Conservation (phyloP, 2,797 vertebrate genomes). For the Meda fulgida region DNA sequence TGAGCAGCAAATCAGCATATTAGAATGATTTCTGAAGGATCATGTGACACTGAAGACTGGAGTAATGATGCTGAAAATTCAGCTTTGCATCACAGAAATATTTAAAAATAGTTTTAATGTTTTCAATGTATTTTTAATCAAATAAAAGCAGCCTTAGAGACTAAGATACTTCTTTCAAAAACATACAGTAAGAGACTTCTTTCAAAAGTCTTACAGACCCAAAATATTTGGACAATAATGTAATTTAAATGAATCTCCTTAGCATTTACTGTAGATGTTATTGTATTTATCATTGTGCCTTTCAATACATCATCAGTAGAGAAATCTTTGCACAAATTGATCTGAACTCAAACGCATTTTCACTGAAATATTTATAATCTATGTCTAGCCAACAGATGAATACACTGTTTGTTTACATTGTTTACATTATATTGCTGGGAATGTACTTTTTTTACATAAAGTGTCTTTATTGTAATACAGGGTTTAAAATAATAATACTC, state of each 20-base stretch:
- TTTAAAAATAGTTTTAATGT: background rate
- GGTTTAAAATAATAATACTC: background rate
- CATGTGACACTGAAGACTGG: background rate
- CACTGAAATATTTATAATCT: background rate
- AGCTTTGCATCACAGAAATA: background rate
- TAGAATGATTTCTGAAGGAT: background rate
- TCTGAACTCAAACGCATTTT: background rate
- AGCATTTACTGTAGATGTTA: background rate
- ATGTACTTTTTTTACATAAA: background rate
- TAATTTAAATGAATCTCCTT: background rate
- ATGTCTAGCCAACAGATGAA: background rate
- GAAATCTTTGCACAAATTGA: background rate
- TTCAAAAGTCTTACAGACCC: background rate
- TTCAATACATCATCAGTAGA: background rate
- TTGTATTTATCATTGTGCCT: background rate
- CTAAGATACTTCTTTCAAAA: background rate
- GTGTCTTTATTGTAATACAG: conserved; percentile 5
- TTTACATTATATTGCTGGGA: conserved; percentile 7
- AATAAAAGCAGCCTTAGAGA: background rate
- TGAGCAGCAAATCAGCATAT: background rate
- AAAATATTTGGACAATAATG: background rate
- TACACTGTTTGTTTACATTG: background rate
- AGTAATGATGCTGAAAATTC: background rate
- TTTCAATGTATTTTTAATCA: background rate
- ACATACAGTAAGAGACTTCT: background rate